Base-by-base conservation (phyloP, 2,888 invertebrate species). In the Phytoseiulus persimilis region DNA sequence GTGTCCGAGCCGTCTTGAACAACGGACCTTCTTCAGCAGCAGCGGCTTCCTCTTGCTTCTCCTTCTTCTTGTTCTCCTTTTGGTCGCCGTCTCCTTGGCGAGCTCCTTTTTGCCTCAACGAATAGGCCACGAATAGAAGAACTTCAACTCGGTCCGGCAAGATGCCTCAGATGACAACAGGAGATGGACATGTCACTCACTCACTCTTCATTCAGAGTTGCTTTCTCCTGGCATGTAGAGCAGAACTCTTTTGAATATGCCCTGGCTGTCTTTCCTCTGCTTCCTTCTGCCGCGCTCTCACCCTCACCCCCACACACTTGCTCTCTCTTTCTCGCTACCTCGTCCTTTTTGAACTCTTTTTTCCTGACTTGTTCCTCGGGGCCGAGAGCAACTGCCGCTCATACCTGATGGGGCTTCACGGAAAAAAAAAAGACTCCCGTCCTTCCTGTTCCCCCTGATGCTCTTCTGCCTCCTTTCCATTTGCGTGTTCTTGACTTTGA, bases 1-100 rank as follows among this genome's bases (percentile, higher is more conserved):
- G 87, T 87, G 87, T n/a, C 87, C 87, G 45, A 39, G 87, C 87
- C 65, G 65, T 65, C 65, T 65, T 65, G 65, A 65, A 45, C 32
- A 32, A 45, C 87, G 87, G 87, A 39, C 39, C 87, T 83, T 83
- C 87, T 33, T 33, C n/a, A 45, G n/a, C 45, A 31, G 32, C 45
- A 33, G 39, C 32, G 87, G 33, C 87, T 83, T 33, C 33, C 83
- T 83, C 33, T 33, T 31, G 31, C 31, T 83, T 83, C 83, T 83
- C 33, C 31, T 87, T 33, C 32, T 87, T 32, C 87, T 87, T 87
- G 32, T 32, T 33, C 87, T 33, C 87, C 45, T 87, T 39, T 87
- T 87, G 87, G 87, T 87, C 87, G 33, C 65, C 65, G 65, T 65
- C 65, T 65, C 65, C 14, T 65, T n/a, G n/a, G n/a, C 65, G 18